Evolutionary conservation across 2,888 invertebrate species (phyloP).

Genomic region (Netelia virgata): DNA sequence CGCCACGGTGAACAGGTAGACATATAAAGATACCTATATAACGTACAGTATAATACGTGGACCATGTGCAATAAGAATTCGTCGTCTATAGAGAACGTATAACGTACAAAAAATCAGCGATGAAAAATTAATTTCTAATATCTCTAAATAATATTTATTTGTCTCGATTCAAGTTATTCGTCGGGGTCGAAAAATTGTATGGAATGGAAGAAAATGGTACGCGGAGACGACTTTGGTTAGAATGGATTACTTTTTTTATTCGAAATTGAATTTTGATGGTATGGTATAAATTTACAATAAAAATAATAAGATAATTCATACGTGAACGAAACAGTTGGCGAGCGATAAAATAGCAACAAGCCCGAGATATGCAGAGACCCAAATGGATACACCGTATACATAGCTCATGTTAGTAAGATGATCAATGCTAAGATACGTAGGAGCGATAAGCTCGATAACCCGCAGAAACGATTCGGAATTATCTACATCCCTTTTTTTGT

Average conservation of each 20-base stretch:
- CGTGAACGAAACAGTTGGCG: not conserved
- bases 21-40: constrained; percentile 35
- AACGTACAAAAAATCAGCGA: not conserved
- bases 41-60: no score
- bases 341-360: not conserved
- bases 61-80: constrained; percentile 26
- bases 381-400: constrained; percentile 10
- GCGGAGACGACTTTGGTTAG: no score
- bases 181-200: not conserved
- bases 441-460: constrained; percentile 43
- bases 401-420: constrained; percentile 18
- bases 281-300: not conserved
- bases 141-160: no score
- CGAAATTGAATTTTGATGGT: not conserved
- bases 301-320: not conserved
- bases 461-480: constrained; percentile 21
- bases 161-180: not conserved
- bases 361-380: constrained; percentile 9
- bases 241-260: no score
- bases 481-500: constrained; percentile 17
- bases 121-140: not conserved
- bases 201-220: not conserved
- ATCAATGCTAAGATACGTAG: constrained; percentile 45
- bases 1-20: constrained; percentile 51
- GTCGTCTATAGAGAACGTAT: not conserved